phyloP scores from a whole-genome alignment of 2,113 vertebrate genomes.

The Chamaea fasciata region DNA sequence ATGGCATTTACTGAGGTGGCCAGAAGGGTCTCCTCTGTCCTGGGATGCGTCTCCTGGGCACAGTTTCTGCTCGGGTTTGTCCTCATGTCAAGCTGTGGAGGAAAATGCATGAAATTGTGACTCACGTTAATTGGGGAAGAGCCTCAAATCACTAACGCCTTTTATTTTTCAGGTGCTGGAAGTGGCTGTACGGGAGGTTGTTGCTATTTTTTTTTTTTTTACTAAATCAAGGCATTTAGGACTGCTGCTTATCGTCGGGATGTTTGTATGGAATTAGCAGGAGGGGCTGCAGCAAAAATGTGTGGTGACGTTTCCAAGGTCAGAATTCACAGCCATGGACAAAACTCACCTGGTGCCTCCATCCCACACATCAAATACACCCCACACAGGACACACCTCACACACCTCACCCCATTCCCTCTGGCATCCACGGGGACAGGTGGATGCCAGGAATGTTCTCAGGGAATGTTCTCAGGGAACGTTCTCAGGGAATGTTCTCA shows the following conservation, averaged over 20 bases:
- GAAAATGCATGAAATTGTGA: neutral
- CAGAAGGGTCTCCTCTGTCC: neutral
- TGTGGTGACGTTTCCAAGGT: neutral
- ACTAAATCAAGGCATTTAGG: neutral
- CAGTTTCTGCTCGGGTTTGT: neutral
- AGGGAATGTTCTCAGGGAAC: too few species aligned
- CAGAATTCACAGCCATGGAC: neutral
- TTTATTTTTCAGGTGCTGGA: neutral
- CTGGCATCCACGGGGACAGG: too few species aligned
- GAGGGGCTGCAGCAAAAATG: neutral
- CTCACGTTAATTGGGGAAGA: neutral
- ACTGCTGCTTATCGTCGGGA: fast-evolving
- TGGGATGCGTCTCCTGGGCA: neutral
- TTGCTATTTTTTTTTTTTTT: neutral
- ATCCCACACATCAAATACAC: neutral
- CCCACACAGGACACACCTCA: neutral
- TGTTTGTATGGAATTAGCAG: neutral
- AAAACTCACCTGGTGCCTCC: neutral
- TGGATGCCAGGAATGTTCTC: too few species aligned
- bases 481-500: too few species aligned
- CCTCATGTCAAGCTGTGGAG: neutral
- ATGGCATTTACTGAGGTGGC: neutral
- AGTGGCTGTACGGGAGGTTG: neutral
- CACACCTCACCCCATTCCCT: neutral
- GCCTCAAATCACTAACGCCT: neutral